These are phyloP conservation scores for Saturnia japonica DNA, from an alignment of 2,888 invertebrate species.

Conservation along the genomic window DNA sequence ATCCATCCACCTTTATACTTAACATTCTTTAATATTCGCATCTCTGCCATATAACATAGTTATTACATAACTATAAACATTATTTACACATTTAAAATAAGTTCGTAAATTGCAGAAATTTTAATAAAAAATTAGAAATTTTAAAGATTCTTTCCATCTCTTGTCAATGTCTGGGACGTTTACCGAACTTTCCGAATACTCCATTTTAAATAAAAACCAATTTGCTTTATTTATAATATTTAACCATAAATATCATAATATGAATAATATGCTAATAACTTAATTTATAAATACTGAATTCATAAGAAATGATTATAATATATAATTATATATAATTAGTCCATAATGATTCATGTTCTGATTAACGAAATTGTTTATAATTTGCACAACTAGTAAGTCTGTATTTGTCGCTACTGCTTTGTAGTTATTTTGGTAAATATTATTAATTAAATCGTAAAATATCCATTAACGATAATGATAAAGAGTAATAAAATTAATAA, in stretches of 20 bases:
- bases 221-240: not conserved
- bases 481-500: not conserved
- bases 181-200: not conserved
- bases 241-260: not conserved
- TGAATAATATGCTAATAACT: not conserved
- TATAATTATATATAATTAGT: not conserved
- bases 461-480: not conserved
- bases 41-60: too few species aligned
- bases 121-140: too few species aligned
- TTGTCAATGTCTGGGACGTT: too few species aligned
- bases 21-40: too few species aligned
- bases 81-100: too few species aligned
- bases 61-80: too few species aligned
- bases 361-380: constrained; percentile 2
- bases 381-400: not conserved
- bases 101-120: too few species aligned
- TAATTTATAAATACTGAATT: not conserved
- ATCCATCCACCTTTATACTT: too few species aligned
- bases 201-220: not conserved
- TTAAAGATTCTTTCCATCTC: too few species aligned
- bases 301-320: not conserved
- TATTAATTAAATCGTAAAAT: constrained; percentile 11
- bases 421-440: not conserved
- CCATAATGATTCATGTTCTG: not conserved
- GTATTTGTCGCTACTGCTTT: not conserved